phyloP scores from a whole-genome alignment of 2,797 vertebrate genomes.

The Malacoctenus gilli region DNA sequence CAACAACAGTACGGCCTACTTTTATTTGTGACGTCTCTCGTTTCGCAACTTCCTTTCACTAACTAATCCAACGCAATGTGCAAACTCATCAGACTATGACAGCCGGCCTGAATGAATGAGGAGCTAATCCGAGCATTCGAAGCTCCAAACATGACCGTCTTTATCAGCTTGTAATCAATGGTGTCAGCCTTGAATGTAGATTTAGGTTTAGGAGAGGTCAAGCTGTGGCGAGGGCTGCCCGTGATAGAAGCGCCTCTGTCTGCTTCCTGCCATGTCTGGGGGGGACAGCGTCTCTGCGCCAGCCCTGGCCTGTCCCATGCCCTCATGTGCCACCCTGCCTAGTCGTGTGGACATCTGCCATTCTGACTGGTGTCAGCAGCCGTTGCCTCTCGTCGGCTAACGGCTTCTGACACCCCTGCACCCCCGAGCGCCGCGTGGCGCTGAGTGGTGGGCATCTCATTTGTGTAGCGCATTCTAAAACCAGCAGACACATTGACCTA shows the following conservation, averaged over 20 bases:
- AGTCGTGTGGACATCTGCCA: slow-evolving; percentile 82
- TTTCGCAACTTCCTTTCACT: too few relatives aligned
- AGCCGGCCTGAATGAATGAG: too few relatives aligned
- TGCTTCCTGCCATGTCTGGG: slow-evolving; percentile 69
- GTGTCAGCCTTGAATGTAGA: slow-evolving; percentile 70
- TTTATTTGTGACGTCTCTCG: too few relatives aligned
- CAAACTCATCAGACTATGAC: too few relatives aligned
- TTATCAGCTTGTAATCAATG: slow-evolving; percentile 63
- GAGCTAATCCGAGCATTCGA: not conserved
- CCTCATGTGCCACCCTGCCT: slow-evolving; percentile 75
- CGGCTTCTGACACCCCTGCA: slow-evolving; percentile 68
- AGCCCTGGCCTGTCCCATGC: slow-evolving; percentile 58
- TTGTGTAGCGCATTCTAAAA: slow-evolving; percentile 66
- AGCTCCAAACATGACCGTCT: not conserved
- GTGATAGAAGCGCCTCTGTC: slow-evolving; percentile 74
- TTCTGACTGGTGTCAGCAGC: slow-evolving; percentile 78
- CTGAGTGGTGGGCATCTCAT: slow-evolving; percentile 71
- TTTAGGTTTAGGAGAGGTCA: slow-evolving; percentile 59
- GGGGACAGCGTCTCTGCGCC: slow-evolving; percentile 68
- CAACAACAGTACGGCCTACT: too few relatives aligned
- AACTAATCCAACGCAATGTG: too few relatives aligned
- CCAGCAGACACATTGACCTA: slow-evolving; percentile 83
- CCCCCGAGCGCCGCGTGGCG: slow-evolving; percentile 42
- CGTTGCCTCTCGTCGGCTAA: slow-evolving; percentile 71
- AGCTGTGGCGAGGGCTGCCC: slow-evolving; percentile 53